A percentile compares a stretch with the other conserved stretches of the same genome.
Conservation (phyloP, 1,140 invertebrate species). For the Telenomus remus region DNA sequence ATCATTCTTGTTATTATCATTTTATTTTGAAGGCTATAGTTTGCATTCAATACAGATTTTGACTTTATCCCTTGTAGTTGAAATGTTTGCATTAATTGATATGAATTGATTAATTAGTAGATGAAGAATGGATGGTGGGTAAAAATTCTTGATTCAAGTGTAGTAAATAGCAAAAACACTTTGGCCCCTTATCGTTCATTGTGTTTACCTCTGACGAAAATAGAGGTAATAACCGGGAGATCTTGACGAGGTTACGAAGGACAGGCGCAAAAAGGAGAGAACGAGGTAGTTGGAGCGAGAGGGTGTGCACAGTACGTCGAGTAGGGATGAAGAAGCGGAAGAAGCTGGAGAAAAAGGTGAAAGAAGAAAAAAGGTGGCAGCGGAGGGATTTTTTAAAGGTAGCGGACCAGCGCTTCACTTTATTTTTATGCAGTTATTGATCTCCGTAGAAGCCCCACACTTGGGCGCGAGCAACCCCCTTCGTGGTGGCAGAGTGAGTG, state of each 20-base stretch:
- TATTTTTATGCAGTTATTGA: constrained; percentile 77
- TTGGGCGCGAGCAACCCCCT: constrained; percentile 58
- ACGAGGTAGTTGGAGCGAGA: constrained; percentile 27
- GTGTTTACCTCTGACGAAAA: constrained; percentile 74
- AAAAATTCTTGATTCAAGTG: no score
- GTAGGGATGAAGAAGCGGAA: constrained; percentile 42
- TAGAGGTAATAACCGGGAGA: constrained; percentile 73
- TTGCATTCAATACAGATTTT: no score
- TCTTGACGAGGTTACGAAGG: constrained; percentile 58
- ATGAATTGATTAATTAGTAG: no score
- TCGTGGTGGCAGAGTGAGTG: constrained; percentile 59
- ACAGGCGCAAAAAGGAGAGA: constrained; percentile 15
- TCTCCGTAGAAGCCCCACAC: constrained; percentile 72
- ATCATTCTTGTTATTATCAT: no score
- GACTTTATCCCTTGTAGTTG: no score
- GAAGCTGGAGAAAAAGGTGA: constrained; percentile 38
- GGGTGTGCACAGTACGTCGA: constrained; percentile 10
- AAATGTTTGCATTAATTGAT: no score
- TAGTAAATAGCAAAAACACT: no score
- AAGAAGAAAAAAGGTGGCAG: constrained; percentile 57
- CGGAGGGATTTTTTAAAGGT: constrained; percentile 72
- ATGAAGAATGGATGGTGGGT: no score
- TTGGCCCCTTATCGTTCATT: constrained; percentile 16
- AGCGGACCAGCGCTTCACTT: constrained; percentile 75
- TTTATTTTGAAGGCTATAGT: no score